Evolutionary conservation across 2,888 invertebrate genomes (phyloP), one percentile per base, ranked within the genome.

Genomic region (Phortica magna): DNA sequence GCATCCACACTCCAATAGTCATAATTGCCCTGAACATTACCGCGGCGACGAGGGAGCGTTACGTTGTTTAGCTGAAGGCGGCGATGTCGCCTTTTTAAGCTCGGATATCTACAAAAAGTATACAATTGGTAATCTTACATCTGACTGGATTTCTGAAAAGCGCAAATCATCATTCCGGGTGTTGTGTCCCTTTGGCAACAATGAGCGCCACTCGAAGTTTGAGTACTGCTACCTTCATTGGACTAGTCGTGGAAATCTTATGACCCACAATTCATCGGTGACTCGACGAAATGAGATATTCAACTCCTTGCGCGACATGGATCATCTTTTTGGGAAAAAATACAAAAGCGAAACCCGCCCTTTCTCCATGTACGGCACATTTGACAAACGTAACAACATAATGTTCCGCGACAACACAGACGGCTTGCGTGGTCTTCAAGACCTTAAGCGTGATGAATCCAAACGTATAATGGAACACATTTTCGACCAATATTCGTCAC

Each of bases 51-150:
- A 93, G 77, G 94, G 94, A 1, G 95, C 96, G 0, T 88, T 96
- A 55, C 92, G 93, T 74, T 95, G 96, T 80, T 90, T 97, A 14
- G 92, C 94, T 1, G 94, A 95, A 79, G 95, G 94, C 0, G 96
- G 94, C 5, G 96, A 97, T 84, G 96, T 97, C 0, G 96, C 96
- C 0, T 97, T 97, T 83, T 91, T 97, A 1, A 94, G 94, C 82
- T 93, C 95, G 79, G 92, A 93, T 39, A 93, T 94, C 0, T 93
- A 93, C 65, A 94, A 94, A 77, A 93, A 94, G 84, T 94, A 95
- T 83, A 92, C 93, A 81, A 94, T 95, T 91, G 80, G 91, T 87
- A 83, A 94, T 93, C 83, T 91, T 89, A 83, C 94, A 91, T 82
- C 87, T 0, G 80, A 91, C 0, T 93, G 94, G 93, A 82, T 92